These are phyloP conservation scores for Hippocampus abdominalis DNA, from an alignment of 2,113 vertebrate species.

Conservation along the genomic window DNA sequence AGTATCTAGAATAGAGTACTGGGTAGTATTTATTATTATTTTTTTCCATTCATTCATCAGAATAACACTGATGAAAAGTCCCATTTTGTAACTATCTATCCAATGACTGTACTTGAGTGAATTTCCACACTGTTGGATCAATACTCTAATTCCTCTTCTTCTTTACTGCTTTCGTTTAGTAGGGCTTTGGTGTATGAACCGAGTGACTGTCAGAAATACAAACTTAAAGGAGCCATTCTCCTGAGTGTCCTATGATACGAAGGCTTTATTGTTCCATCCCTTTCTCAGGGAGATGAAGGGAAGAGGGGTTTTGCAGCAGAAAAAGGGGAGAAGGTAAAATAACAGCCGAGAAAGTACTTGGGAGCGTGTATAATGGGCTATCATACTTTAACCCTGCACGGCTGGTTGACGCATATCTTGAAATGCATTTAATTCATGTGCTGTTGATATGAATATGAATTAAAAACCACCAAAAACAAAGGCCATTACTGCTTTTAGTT, in stretches of 20 bases:
- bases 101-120: no score
- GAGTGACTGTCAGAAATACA: background rate
- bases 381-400: constrained; percentile 19
- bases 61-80: no score
- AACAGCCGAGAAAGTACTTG: constrained; percentile 12
- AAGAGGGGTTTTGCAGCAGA: constrained; percentile 41
- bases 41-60: no score
- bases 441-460: background rate
- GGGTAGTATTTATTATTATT: no score
- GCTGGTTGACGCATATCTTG: background rate
- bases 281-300: constrained; percentile 55
- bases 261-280: constrained; percentile 36
- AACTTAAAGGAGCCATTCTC: background rate
- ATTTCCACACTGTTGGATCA: no score
- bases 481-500: background rate
- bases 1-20: no score
- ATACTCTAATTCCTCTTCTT: no score
- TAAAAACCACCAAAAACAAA: no score
- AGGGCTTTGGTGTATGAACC: background rate
- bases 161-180: background rate
- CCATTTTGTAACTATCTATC: background rate
- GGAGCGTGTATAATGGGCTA: constrained; percentile 20
- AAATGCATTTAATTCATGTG: background rate
- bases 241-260: constrained; percentile 1
- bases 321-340: constrained; percentile 50